A percentile compares a stretch with the other conserved stretches of the same genome.
Evolutionary conservation across 2,797 vertebrate genomes (phyloP).

Genomic region (Mormyrops boulengeri): DNA sequence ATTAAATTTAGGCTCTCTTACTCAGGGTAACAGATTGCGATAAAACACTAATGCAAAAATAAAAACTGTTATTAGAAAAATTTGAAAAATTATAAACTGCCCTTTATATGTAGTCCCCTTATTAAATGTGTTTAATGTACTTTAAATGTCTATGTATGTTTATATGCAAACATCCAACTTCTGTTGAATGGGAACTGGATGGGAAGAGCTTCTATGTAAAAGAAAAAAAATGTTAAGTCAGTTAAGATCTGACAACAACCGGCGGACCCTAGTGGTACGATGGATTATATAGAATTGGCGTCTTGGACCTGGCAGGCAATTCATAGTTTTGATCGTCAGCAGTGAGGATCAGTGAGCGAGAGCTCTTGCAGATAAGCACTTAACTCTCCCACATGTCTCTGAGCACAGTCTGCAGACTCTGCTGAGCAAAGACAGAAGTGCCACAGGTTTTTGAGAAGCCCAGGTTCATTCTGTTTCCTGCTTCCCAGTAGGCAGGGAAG

Average conservation of each 20-base stretch:
- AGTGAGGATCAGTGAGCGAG: conserved; percentile 10
- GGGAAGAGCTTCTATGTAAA: conserved; percentile 3
- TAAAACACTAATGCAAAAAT: conserved; percentile 38
- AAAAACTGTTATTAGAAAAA: conserved; percentile 42
- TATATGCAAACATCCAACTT: conserved; percentile 1
- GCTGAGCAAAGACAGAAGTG: background rate
- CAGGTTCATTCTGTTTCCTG: background rate
- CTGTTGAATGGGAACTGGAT: background rate
- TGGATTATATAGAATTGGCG: background rate
- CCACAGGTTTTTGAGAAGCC: background rate
- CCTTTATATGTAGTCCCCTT: background rate
- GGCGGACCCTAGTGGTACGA: background rate
- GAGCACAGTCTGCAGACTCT: background rate
- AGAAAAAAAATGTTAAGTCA: background rate
- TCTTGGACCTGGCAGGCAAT: background rate
- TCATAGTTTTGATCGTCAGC: background rate
- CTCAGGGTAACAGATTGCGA: background rate
- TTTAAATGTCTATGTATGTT: background rate
- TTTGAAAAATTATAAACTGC: background rate
- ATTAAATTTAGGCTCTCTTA: background rate
- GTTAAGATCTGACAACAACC: conserved; percentile 3
- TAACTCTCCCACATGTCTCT: conserved; percentile 9
- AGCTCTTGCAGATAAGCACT: conserved; percentile 2
- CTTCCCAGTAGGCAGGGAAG: background rate
- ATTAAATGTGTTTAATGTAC: background rate